phyloP scores from a whole-genome alignment of 2,113 vertebrate genomes.

The Ptilorrhoa leucosticta region DNA sequence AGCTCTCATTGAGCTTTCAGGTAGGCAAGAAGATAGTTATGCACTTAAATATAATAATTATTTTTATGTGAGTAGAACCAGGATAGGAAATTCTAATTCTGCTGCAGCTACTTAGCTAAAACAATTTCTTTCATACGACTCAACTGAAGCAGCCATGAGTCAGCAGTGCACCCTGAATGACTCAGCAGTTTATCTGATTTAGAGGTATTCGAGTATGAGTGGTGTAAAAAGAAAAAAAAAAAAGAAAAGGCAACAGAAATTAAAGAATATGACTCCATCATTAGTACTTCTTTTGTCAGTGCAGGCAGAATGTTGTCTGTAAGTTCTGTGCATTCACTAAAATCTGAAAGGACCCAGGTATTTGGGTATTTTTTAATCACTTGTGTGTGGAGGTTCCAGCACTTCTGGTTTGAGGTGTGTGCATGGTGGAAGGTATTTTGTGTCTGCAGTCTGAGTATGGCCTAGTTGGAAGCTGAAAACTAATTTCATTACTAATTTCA shows the following conservation, averaged over 20 bases:
- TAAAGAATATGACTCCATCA: neutral
- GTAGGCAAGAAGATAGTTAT: neutral
- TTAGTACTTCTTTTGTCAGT: neutral
- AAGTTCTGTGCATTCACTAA: neutral
- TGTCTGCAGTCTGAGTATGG: neutral
- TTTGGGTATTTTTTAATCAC: neutral
- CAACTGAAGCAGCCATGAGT: neutral
- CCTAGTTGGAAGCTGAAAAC: neutral
- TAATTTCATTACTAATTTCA: neutral
- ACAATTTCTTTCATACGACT: neutral
- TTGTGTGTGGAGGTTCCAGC: neutral
- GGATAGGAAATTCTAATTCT: neutral
- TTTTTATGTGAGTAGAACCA: neutral
- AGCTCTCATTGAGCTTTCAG: neutral
- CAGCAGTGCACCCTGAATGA: neutral
- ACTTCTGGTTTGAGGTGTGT: neutral
- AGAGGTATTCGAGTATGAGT: neutral
- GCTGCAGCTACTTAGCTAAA: neutral
- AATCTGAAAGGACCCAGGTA: accelerated
- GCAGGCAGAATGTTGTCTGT: neutral
- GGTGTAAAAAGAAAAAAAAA: neutral
- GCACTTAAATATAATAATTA: neutral
- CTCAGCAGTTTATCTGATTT: neutral
- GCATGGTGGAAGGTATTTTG: neutral
- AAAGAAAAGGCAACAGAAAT: neutral